Percentiles rank a stretch among this genome's conserved stretches.
Evolutionary conservation across 2,888 invertebrate genomes (phyloP).

Genomic region (Andrena hattorfiana): DNA sequence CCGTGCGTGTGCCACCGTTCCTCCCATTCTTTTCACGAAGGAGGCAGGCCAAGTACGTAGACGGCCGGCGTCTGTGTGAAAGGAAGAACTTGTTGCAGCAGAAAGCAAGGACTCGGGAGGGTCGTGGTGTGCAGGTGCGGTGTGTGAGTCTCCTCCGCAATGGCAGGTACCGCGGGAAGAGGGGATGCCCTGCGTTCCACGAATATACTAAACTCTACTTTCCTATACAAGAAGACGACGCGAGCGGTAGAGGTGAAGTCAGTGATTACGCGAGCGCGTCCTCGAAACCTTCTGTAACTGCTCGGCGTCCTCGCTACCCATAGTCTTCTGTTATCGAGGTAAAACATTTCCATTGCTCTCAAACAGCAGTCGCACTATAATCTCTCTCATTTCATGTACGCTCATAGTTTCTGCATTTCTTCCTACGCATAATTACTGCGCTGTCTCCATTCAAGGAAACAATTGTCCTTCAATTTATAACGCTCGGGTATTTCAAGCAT

Average conservation of each 20-base stretch:
- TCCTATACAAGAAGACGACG: conserved; percentile 58
- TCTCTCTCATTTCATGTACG: neutral
- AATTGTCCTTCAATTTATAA: neutral
- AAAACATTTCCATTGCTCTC: conserved; percentile 24
- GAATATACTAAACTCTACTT: conserved; percentile 62
- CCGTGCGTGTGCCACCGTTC: conserved; percentile 18
- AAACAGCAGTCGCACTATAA: neutral
- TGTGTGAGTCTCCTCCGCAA: conserved; percentile 48
- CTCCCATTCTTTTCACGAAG: conserved; percentile 12
- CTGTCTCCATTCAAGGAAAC: neutral
- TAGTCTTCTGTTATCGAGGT: conserved; percentile 39
- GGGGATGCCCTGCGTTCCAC: conserved; percentile 62
- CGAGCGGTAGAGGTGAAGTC: conserved; percentile 41
- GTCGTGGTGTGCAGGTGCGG: conserved; percentile 29
- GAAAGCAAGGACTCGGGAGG: conserved; percentile 49
- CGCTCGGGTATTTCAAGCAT: neutral
- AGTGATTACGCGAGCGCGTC: conserved; percentile 64
- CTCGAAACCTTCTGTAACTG: conserved; percentile 45
- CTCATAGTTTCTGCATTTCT: neutral
- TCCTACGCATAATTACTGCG: neutral
- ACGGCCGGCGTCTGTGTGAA: conserved; percentile 50
- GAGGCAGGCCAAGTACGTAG: neutral
- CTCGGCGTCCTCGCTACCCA: conserved; percentile 11
- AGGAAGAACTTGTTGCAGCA: conserved; percentile 57
- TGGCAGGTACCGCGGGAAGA: conserved; percentile 43